Evolutionary conservation across 1,140 invertebrate species (phyloP), one percentile per base, ranked within the genome.

Genomic region (Ruditapes philippinarum): DNA sequence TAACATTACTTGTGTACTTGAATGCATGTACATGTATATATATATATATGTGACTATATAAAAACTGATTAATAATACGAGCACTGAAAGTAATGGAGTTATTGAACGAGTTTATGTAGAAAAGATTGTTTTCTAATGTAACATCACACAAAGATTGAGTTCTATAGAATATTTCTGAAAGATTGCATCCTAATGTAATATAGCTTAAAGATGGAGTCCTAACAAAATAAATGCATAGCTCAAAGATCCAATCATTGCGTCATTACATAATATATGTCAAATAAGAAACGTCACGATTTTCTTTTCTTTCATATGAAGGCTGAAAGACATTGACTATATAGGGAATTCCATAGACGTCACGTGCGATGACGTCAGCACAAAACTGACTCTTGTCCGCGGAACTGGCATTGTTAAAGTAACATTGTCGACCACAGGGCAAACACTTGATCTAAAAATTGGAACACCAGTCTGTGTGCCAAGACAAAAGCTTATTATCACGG

Each of bases 271-370:
- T 25, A 9, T 54, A 42, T 14, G 17, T 22, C 17, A 31, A 38
- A 28, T 76, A 76, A 40, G 12, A 19, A 22, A 1, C 42, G 19
- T 3, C n/a, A 31, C 54, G 19, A n/a, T n/a, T n/a, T n/a, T n/a
- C n/a, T n/a, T n/a, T n/a, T 49, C 73, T 36, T 51, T 76, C n/a
- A 28, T 22, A 60, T 60, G 11, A 45, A 86, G 83, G 57, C 19
- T 86, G 28, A 65, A 68, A 40, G 83, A 33, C 1, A 11, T 86
- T 17, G 83, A 86, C 36, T 86, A 86, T 49, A 36, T 54, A 1
- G 83, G 70, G 4, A 73, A 73, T 49, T 38, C 40, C 9, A 11
- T 86, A 14, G 83, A 86, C 33, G 76, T 86, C 31, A 51, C 42
- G 9, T 86, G 83, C 62, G 51, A 76, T 60, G 12, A 54, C 3